These are phyloP conservation scores for Hemiscyllium ocellatum DNA, from an alignment of 2,113 vertebrate genomes.

Conservation along the genomic window DNA sequence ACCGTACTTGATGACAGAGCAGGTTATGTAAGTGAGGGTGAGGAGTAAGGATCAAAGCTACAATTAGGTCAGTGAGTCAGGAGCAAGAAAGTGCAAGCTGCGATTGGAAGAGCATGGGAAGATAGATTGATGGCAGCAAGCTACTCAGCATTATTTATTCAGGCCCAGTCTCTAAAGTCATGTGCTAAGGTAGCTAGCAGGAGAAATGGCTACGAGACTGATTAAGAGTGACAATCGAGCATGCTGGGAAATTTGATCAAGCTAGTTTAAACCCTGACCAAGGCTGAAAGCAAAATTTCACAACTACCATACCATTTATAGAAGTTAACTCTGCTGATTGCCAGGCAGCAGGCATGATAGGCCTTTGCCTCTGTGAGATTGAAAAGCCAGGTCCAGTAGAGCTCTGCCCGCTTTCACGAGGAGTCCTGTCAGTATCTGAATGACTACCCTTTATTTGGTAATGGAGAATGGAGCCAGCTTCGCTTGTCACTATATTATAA, in stretches of 20 bases:
- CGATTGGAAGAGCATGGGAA: not conserved
- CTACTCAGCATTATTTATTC: too few species aligned
- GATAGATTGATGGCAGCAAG: not conserved
- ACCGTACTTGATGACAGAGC: too few species aligned
- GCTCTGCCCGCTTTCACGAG: not conserved
- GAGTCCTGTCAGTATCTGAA: not conserved
- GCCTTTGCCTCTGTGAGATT: not conserved
- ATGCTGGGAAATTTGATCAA: too few species aligned
- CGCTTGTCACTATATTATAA: not conserved
- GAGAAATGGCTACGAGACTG: too few species aligned
- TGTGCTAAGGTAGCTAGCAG: too few species aligned
- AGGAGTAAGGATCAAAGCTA: too few species aligned
- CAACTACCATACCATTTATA: not conserved
- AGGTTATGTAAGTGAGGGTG: too few species aligned
- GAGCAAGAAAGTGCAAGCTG: too few species aligned
- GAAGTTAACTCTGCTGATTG: not conserved
- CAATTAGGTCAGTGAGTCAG: too few species aligned
- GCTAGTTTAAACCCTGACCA: too few species aligned
- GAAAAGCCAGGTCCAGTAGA: not conserved
- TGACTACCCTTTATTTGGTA: not conserved
- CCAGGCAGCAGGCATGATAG: not conserved
- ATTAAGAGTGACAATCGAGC: too few species aligned
- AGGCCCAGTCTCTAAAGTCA: too few species aligned
- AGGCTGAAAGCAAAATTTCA: not conserved
- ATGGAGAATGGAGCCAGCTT: not conserved